Conservation (phyloP, 2,888 invertebrate genomes). For the Noctua comes region DNA sequence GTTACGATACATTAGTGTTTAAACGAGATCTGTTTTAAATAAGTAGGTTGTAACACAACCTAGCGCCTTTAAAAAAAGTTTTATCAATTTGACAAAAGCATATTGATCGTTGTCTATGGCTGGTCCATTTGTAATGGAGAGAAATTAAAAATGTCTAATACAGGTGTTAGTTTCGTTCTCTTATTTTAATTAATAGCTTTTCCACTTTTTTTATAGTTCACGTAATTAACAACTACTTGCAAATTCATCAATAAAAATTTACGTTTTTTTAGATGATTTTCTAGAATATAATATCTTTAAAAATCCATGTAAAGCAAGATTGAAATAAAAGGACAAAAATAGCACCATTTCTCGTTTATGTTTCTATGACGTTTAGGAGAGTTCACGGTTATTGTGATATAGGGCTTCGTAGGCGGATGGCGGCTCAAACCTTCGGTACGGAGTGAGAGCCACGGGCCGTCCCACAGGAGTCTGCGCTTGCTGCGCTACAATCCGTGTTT, state of each 20-base stretch:
- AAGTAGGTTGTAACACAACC: constrained; percentile 76
- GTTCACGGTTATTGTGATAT: constrained; percentile 73
- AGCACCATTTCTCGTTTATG: constrained; percentile 65
- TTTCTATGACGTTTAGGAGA: constrained; percentile 81
- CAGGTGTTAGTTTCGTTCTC: constrained; percentile 59
- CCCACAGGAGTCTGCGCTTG: background rate
- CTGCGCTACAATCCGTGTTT: constrained; percentile 9
- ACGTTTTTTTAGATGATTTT: background rate
- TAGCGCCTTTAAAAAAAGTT: constrained; percentile 68
- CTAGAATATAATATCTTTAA: background rate
- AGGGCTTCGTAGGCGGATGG: constrained; percentile 62
- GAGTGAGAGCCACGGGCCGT: background rate
- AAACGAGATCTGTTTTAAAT: constrained; percentile 84
- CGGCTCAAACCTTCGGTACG: constrained; percentile 64
- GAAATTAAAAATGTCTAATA: constrained; percentile 60
- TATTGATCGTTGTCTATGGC: constrained; percentile 71
- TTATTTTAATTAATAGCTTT: constrained; percentile 49
- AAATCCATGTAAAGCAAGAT: constrained; percentile 15
- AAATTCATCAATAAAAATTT: background rate
- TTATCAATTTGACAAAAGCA: constrained; percentile 79
- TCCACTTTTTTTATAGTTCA: background rate
- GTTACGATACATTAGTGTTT: constrained; percentile 81
- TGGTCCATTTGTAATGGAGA: constrained; percentile 73
- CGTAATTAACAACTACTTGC: background rate
- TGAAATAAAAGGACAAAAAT: constrained; percentile 59